phyloP scores from a whole-genome alignment of 2,797 vertebrate species.

The Hybognathus amarus region DNA sequence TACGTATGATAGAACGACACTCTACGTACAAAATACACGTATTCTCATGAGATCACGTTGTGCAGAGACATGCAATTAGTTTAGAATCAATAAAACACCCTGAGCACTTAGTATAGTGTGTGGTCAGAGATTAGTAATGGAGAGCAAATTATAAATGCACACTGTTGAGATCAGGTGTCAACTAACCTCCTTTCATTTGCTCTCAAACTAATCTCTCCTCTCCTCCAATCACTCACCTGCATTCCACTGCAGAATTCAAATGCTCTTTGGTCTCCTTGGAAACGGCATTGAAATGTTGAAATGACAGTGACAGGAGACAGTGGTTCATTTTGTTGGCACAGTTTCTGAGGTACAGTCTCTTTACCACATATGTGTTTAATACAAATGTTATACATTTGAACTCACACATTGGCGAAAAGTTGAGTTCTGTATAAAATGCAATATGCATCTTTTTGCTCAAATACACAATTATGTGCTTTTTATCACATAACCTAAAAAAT shows the following conservation, averaged over 20 bases:
- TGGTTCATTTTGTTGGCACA: slow-evolving; percentile 66
- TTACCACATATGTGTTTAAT: not conserved
- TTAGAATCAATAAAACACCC: not conserved
- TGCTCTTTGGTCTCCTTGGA: slow-evolving; percentile 78
- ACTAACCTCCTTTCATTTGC: not conserved
- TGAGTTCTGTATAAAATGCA: not conserved
- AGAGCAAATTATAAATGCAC: slow-evolving; percentile 27
- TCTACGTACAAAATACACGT: no score
- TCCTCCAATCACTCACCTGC: slow-evolving; percentile 66
- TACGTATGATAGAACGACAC: no score
- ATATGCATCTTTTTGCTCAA: not conserved
- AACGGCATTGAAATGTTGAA: slow-evolving; percentile 64
- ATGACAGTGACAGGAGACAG: slow-evolving; percentile 64
- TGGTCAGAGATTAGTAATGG: slow-evolving; percentile 1
- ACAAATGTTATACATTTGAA: not conserved
- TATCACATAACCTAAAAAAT: not conserved
- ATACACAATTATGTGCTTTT: not conserved
- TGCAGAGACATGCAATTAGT: not conserved
- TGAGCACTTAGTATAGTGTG: not conserved
- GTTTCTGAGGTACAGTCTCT: slow-evolving; percentile 49
- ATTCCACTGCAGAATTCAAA: slow-evolving; percentile 74
- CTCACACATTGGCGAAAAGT: not conserved
- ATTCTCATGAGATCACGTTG: no score
- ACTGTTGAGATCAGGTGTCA: not conserved
- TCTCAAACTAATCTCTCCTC: slow-evolving; percentile 38